phyloP scores from a whole-genome alignment of 2,113 vertebrate species.

The Eretmochelys imbricata region DNA sequence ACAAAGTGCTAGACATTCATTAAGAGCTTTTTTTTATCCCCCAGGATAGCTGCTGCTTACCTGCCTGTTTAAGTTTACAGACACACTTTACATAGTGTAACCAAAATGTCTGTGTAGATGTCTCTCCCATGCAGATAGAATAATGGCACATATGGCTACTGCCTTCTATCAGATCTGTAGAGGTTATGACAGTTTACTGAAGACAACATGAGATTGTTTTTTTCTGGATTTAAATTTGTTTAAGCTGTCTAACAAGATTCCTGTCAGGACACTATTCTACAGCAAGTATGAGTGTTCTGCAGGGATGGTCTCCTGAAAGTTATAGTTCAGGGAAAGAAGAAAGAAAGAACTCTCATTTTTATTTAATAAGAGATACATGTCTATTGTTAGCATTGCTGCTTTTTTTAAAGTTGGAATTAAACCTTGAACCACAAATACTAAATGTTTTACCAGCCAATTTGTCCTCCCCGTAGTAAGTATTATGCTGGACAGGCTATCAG shows the following conservation, averaged over 20 bases:
- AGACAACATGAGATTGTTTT: neutral
- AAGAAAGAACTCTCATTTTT: neutral
- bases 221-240: neutral
- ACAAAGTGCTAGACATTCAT: neutral
- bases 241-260: neutral
- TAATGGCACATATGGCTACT: neutral
- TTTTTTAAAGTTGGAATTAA: neutral
- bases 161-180: neutral
- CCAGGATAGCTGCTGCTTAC: neutral
- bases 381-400: neutral
- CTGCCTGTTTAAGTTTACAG: neutral
- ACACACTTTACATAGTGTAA: neutral
- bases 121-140: neutral
- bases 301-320: neutral
- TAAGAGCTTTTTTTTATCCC: neutral
- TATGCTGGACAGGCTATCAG: neutral
- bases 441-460: conserved; percentile 11
- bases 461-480: neutral
- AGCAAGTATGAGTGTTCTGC: neutral
- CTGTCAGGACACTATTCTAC: neutral
- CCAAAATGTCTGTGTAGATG: neutral
- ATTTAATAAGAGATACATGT: neutral
- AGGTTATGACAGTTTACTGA: neutral
- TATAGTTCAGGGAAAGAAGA: neutral
- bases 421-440: conserved; percentile 7